Evolutionary conservation across 2,888 invertebrate genomes (phyloP), one percentile per base, ranked within the genome.

Genomic region (Mechanitis messenoides): DNA sequence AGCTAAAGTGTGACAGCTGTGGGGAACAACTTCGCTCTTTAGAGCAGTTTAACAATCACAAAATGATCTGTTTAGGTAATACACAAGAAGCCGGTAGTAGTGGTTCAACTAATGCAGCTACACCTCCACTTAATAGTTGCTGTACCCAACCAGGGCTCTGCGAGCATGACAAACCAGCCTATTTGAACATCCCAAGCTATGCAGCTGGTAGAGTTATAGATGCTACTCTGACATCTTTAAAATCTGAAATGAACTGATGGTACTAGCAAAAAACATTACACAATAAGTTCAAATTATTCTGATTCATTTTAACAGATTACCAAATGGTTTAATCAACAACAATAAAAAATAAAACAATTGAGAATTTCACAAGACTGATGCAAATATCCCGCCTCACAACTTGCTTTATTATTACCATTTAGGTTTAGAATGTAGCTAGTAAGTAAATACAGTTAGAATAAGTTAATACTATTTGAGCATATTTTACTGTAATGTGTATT

Each of bases 341-440:
- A 81, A 85, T 85, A 83, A 85, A 80, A 79, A 85, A 86, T 86
- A 88, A 88, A 86, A 84, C 80, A 79, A 83, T 84, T 87, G 86
- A 90, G 80, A 89, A 87, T 87, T 87, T 86, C 87, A 90, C 89
- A 90, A 90, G 90, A 90, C 90, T 90, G 90, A 90, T 89, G 87
- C 89, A 89, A 90, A 90, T 90, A 86, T 90, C 90, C 90, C 90
- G 90, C 90, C 90, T 90, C 90, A 89, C 85, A 82, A 90, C 88
- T 90, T 90, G 90, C 90, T 90, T 90, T 90, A 90, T 89, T 85
- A 88, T 89, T 90, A 90, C 90, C 89, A 89, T 85, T 85, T 85
- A 87, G 83, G 85, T 79, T 81, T 84, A 88, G 83, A 74, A 69
- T 82, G 83, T 87, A 88, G 84, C 80, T 82, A 72, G 73, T 86